Base-by-base conservation (phyloP, 2,888 invertebrate genomes). In the Lycophotia porphyrea region DNA sequence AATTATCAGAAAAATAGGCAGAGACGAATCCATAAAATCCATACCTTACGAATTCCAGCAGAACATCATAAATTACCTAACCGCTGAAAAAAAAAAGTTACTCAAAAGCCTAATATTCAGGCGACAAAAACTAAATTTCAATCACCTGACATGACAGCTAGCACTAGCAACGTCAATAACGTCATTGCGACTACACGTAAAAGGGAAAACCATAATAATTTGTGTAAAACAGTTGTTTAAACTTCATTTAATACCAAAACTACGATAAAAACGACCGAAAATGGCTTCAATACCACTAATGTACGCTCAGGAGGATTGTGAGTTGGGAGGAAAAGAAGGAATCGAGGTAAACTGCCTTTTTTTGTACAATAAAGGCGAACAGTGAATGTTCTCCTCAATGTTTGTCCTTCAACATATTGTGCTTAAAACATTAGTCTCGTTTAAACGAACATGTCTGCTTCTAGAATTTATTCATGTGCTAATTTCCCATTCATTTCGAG, bases 301-400 rank as follows among this genome's bases (percentile, higher is more conserved):
- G 93, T 96, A 97, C 82, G 96, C 96, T 47, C 97, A 97, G 85
- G 97, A 97, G 84, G 97, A 98, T 91, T 97, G 97, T 84, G 98
- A 98, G 90, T 94, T 97, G 58, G 98, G 97, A 64, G 97, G 97
- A 82, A 98, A 97, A 90, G 97, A 97, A 88, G 95, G 93, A 67
- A 94, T 96, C 27, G 94, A 96, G 93, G 96, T 96, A 93, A 91
- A 74, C 44, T 72, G 64, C 24, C 15, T 27, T 65, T 52, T 78
- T 79, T 78, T 80, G 76, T 58, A 60, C 55, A 60, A 42, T 74
- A 61, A 61, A 8, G 52, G 7, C 24, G 24, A 34, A 64, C 63
- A 76, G 86, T 76, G 82, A 85, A 86, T 84, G 86, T 82, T 83
- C 74, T 86, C 67, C 74, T 64, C 64, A 70, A 75, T 81, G 80